A percentile compares a stretch with the other conserved stretches of the same genome.
Evolutionary conservation across 2,888 invertebrate genomes (phyloP).

Genomic region (Brachycybe producta): DNA sequence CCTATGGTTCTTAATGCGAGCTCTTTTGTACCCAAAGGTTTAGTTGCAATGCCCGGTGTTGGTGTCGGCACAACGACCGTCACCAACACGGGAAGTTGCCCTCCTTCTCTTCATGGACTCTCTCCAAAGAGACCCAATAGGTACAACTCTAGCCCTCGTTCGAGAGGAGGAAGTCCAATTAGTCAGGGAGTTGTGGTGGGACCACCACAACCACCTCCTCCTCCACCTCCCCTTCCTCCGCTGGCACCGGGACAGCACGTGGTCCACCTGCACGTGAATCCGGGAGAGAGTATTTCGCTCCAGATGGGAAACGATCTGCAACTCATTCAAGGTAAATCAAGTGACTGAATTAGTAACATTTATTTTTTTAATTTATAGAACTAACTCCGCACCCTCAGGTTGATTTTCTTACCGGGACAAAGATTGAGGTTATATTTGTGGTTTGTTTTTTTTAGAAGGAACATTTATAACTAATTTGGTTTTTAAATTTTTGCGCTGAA

Average conservation of each 20-base stretch:
- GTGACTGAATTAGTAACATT: neutral
- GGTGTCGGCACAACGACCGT: too few species aligned
- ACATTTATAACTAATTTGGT: neutral
- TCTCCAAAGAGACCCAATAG: slow-evolving; percentile 13
- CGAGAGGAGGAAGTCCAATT: slow-evolving; percentile 17
- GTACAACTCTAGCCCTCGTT: slow-evolving; percentile 18
- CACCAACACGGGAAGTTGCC: too few species aligned
- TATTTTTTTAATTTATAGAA: slow-evolving; percentile 5
- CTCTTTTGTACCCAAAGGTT: neutral
- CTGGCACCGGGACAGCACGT: slow-evolving; percentile 41
- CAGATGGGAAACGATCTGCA: slow-evolving; percentile 60
- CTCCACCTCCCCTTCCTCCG: neutral
- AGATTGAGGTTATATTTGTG: too few species aligned
- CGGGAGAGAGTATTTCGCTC: slow-evolving; percentile 62
- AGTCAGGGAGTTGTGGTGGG: neutral
- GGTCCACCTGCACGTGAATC: slow-evolving; percentile 59
- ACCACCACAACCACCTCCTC: slow-evolving; percentile 2
- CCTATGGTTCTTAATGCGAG: neutral
- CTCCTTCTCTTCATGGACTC: too few species aligned
- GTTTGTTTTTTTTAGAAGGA: too few species aligned
- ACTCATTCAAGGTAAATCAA: slow-evolving; percentile 58
- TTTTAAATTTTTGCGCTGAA: neutral
- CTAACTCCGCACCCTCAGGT: neutral
- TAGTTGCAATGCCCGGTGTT: neutral
- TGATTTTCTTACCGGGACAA: neutral